Base-by-base conservation (phyloP, 2,888 invertebrate species). In the Thereva nobilitata region DNA sequence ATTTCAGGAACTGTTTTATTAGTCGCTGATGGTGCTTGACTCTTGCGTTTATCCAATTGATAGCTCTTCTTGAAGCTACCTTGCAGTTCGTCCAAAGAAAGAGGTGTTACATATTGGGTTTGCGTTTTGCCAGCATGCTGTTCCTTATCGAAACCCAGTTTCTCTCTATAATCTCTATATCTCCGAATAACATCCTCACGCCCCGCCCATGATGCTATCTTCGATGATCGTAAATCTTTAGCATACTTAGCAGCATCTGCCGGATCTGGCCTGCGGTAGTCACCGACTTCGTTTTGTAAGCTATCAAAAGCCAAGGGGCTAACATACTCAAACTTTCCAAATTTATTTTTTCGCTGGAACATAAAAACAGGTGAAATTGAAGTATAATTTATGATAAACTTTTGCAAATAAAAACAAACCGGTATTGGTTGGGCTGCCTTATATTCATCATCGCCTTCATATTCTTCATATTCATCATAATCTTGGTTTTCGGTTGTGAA, bases 31-130 rank as follows among this genome's bases (percentile, higher is more conserved):
- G 37, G 0, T 5, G 10, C 10, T 5, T 7, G 9, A 1, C 45
- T 45, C 8, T 47, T 47, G 8, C 57, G 45, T 5, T n/a, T 35
- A n/a, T 59, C 57, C 57, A 59, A 47, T 10, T 59, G 7, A 10
- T 59, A 59, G 12, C 47, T 59, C 12, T 59, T 59, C 38, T 41
- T 59, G 12, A 59, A 59, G 5, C 37, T 38, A 5, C 38, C 10
- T 12, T 35, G 38, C 10, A 59, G 5, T 4, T 59, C 35, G 4
- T 47, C 57, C 9, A 47, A 38, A 4, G 57, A 47, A 12, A 59
- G 5, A 6, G 23, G 55, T 6, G 56, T 1, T 47, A 23, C 37
- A 0, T 10, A 35, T 59, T 47, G 38, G 45, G 37, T 3, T 42
- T 44, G 8, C 10, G 35, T 42, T 10, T 35, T 6, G 37, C 34